Evolutionary conservation across 1,140 invertebrate genomes (phyloP), one percentile per base, ranked within the genome.

Genomic region (Ctenoplectra terminalis): DNA sequence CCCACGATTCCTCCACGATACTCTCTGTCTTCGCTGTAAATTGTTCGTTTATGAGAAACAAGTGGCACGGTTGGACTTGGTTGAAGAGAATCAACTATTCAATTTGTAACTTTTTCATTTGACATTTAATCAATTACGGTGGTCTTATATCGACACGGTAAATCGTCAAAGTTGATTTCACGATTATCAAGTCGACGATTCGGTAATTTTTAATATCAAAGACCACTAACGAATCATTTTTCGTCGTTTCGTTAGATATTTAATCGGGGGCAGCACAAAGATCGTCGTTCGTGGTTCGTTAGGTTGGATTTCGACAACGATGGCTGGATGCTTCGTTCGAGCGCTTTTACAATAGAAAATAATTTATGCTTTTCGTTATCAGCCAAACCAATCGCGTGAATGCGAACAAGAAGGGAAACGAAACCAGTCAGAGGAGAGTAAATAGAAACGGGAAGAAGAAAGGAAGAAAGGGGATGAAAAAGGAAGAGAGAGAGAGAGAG

Each of bases 31-130:
- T 34, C 63, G 31, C 46, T 50, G 23, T 40, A 46, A 66, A 83
- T 85, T 69, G 83, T 70, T 79, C 72, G 48, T 76, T 83, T 83
- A 85, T 70, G 83, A 83, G 83, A 85, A 83, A 82, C 83, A 69
- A 67, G 64, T 73, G 54, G 64, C 23, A 31, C 52, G 43, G 9
- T 31, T 17, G 50, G 13, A 4, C 11, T 2, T 60, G 31, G 7
- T 34, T 15, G 58, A 48, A 48, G 26, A 15, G 9, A 58, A 29
- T 29, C 54, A 9, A 40, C 13, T 29, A 26, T 1, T 9, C 26
- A 29, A 11, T 48, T 15, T 15, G 46, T 48, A 48, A 15, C 46
- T 9, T 48, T 4, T 48, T 29, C 29, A 13, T 58, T 58, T 29
- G 56, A 29, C 56, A 13, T 58, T 58, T 31, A 29, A 58, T 58